These are phyloP conservation scores for Diarsia brunnea DNA, from an alignment of 2,888 invertebrate genomes.

Conservation along the genomic window DNA sequence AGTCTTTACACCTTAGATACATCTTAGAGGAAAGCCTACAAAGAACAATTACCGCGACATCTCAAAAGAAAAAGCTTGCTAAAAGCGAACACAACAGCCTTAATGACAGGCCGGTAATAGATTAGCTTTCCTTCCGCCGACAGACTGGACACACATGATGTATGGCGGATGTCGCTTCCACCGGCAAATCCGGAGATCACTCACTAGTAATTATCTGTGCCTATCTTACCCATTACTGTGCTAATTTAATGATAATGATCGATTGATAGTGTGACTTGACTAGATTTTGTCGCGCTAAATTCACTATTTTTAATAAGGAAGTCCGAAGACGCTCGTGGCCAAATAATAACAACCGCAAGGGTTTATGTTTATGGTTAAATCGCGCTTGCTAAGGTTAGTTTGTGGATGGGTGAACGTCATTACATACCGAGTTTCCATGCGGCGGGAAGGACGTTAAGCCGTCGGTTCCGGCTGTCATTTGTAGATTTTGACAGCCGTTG, in stretches of 20 bases:
- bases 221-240: slow-evolving; percentile 44
- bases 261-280: neutral
- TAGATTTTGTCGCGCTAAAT: neutral
- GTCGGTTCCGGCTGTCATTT: too few species aligned
- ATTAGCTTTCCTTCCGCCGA: slow-evolving; percentile 76
- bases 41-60: slow-evolving; percentile 8
- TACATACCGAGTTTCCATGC: too few species aligned
- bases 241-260: slow-evolving; percentile 55
- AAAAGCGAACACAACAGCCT: slow-evolving; percentile 45
- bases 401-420: too few species aligned
- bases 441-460: too few species aligned
- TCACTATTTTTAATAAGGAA: neutral
- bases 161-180: slow-evolving; percentile 60
- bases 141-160: slow-evolving; percentile 55
- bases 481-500: too few species aligned
- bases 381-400: too few species aligned
- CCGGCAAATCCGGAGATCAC: slow-evolving; percentile 42
- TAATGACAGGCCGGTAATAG: slow-evolving; percentile 69
- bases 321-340: too few species aligned
- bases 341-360: too few species aligned
- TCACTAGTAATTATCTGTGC: slow-evolving; percentile 41
- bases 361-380: too few species aligned
- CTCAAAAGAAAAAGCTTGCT: slow-evolving; percentile 54
- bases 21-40: neutral
- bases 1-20: neutral